These are phyloP conservation scores for Aeoliscus strigatus DNA, from an alignment of 2,797 vertebrate species.

Conservation along the genomic window DNA sequence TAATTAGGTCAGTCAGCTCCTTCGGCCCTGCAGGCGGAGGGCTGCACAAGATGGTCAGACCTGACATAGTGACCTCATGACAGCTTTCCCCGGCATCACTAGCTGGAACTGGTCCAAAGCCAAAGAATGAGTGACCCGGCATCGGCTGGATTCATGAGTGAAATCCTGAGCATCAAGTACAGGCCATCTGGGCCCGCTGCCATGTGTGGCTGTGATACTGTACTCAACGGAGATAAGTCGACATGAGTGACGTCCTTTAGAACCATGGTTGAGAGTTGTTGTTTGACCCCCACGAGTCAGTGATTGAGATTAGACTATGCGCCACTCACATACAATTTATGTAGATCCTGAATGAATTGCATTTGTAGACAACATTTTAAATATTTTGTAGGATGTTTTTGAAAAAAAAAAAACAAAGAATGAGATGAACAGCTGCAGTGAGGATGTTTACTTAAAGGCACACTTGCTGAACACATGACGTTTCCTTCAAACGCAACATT, in stretches of 20 bases:
- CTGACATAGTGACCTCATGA: conserved; percentile 64
- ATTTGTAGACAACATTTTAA: too few species aligned
- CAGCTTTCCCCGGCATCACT: conserved; percentile 38
- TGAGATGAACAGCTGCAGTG: too few species aligned
- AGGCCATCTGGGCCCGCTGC: conserved; percentile 50
- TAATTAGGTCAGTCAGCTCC: conserved; percentile 72
- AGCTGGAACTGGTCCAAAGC: conserved; percentile 53
- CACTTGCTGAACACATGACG: too few species aligned
- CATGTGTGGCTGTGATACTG: conserved; percentile 42
- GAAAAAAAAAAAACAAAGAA: too few species aligned
- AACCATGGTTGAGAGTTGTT: conserved; percentile 24
- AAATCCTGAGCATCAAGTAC: conserved; percentile 46
- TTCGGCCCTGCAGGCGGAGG: conserved; percentile 41
- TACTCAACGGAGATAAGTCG: too few species aligned
- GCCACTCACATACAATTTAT: too few species aligned
- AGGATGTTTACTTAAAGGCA: too few species aligned
- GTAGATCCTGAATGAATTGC: too few species aligned
- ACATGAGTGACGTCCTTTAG: conserved; percentile 24
- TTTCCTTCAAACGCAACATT: too few species aligned
- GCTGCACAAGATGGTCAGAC: conserved; percentile 56
- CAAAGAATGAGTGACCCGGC: conserved; percentile 51
- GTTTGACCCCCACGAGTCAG: conserved; percentile 12
- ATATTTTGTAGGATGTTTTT: too few species aligned
- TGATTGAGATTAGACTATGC: too few species aligned
- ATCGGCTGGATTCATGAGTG: conserved; percentile 52